Evolutionary conservation across 64 coral and sea anemone genomes (phyloP), one percentile per base, ranked within the genome.

Genomic region (Pocillopora damicornis): DNA sequence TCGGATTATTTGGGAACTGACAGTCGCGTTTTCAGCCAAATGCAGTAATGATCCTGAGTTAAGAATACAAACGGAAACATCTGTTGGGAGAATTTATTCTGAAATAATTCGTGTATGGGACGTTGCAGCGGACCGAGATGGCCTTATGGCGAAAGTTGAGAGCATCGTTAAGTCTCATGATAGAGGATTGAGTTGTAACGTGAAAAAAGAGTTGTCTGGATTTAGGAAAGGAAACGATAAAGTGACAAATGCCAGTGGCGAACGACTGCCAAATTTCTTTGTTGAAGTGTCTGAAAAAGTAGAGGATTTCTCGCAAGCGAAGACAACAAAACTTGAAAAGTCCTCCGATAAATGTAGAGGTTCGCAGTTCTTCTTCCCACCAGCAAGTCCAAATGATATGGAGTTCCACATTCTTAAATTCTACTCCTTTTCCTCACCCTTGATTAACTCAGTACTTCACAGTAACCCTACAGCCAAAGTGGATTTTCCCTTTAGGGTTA

Each of bases 361-460:
- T 15, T 84, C 64, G 15, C 90, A 87, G 83, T 67, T 91, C 13
- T 93, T 90, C 68, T 90, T 90, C 75, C 95, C 95, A 73, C 95
- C 95, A 75, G 95, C 91, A 83, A 93, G 95, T 83, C 82, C 95
- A 60, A 90, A 98, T 17, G 95, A 98, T 75, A 89, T 89, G 75
- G 95, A 98, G 61, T 98, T 85, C 64, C 95, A 98, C 85, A 98
- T 98, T 61, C 58, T 98, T 26, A 98, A 98, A 75, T 98, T 98
- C 73, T 98, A 98, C 79, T 86, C 95, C 2, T 90, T 98, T 86
- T 93, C 95, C 0, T 93, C 91, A 42, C 88, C 86, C 6, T 75
- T 98, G 37, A 88, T 98, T 23, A 86, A 98, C 84, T 77, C 91
- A 22, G 65, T 98, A 51, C 88, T 98, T 15, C 79, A 88, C 61